A percentile compares a stretch with the other conserved stretches of the same genome.
Conservation (phyloP, 2,113 vertebrate genomes). For the Myiopsitta monachus region DNA sequence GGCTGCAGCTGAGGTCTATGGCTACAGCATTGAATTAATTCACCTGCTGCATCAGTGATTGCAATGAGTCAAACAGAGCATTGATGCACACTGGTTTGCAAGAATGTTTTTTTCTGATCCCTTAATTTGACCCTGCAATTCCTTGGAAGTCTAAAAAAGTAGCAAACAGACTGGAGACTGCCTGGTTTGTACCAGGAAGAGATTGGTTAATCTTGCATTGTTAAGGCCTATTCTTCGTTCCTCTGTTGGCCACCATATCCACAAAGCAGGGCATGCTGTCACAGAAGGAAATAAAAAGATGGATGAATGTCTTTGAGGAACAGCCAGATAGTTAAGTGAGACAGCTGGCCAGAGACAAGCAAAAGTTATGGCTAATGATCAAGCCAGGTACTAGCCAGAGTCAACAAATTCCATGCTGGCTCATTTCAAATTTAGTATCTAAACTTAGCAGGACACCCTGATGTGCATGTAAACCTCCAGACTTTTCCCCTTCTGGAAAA, state of each 20-base stretch:
- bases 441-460: constrained; percentile 4
- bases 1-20: background rate
- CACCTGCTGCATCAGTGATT: background rate
- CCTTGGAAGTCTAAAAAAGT: background rate
- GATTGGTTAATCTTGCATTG: background rate
- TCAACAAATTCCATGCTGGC: background rate
- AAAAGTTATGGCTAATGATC: constrained; percentile 1
- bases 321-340: constrained; percentile 10
- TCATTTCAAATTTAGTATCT: background rate
- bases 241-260: background rate
- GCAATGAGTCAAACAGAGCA: background rate
- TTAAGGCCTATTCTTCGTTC: background rate
- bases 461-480: background rate
- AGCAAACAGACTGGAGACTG: background rate
- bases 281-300: background rate
- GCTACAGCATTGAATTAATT: background rate
- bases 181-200: background rate
- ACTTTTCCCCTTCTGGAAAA: background rate
- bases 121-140: background rate
- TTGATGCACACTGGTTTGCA: background rate
- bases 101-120: background rate
- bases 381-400: constrained; percentile 24
- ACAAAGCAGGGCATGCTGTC: background rate
- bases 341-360: constrained; percentile 12
- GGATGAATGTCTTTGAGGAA: constrained; percentile 2